Base-by-base conservation (phyloP, 53 echinoderm and acorn worm species). In the Crossaster papposus region DNA sequence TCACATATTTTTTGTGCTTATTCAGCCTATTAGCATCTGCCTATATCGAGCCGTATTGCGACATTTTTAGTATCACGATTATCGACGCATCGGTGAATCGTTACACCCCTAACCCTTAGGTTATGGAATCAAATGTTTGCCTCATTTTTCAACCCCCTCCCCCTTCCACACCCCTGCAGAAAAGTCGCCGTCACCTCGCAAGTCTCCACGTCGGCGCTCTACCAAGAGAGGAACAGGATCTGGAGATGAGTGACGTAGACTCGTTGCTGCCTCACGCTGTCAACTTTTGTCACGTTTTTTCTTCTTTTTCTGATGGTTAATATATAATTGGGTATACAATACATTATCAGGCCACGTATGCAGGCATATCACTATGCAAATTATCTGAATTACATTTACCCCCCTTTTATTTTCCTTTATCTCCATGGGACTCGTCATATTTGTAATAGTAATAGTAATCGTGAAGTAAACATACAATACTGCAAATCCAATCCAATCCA, bases 171-270 rank as follows among this genome's bases (percentile, higher is more conserved):
- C n/a, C n/a, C n/a, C 28, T 91, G 29, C 96, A 99, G 99, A 99
- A 93, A 99, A 96, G 85, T 94, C 94, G 54, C 97, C 97, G 64
- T 99, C 99, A 75, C 99, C 99, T 44, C 89, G 99, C 72, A 94
- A 95, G 92, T 99, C 99, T 36, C 99, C 99, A 23, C 92, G 99
- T 79, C 86, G 95, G 80, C 96, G 99, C 84, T n/a, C n/a, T n/a
- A 36, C 87, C 55, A 96, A 96, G 89, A 92, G 95, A 88, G 81
- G 93, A 26, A 91, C 90, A 34, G 98, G 99, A 86, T 96, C 99
- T 34, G 99, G 95, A 80, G 96, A 99, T 83, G 93, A 99, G 88
- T 96, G 91, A 88, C 83, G 53, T 14, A 55, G 7, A 26, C 63
- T n/a, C 33, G 75, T 70, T 32, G 22, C 68, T 68, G 68, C 68